Base-by-base conservation (phyloP, 1,140 invertebrate species). In the Matsumurasca onukii region DNA sequence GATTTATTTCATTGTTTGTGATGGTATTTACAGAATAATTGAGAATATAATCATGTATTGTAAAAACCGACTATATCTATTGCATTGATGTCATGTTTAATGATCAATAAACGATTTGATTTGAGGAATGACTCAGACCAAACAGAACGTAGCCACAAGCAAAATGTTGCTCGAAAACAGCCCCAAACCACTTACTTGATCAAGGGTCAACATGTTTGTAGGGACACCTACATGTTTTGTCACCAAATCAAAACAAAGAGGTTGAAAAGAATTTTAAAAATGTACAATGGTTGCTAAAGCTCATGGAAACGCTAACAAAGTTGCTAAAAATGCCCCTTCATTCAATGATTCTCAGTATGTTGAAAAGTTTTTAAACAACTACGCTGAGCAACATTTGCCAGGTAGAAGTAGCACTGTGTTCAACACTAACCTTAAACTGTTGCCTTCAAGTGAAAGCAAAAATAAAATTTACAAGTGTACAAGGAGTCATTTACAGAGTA, bases 211-310 rank as follows among this genome's bases (percentile, higher is more conserved):
- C 9, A 12, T 12, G 59, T 63, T 17, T 63, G 62, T 64, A 31
- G 25, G 39, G 20, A 30, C 39, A 64, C 62, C 20, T 64, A 31
- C 25, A 31, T 64, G 62, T 64, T 64, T 64, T 30, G 62, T 25
- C 62, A 64, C 20, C 62, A 64, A 34, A 64, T 64, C 22, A 64
- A 64, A 64, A 64, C 25, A 30, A 64, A 64, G 25, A 64, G 62
- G 20, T 34, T 64, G 27, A 64, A 64, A 34, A 15, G 62, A 20
- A 24, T 64, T 20, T 31, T 25, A 9, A 64, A 64, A 64, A 34
- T 64, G 62, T 64, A 64, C 31, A 64, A 39, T 64, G 25, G 20
- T 34, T n/a, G n/a, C n/a, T n/a, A 63, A 63, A 34, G 13, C 27
- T 63, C 17, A 24, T 63, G 61, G 61, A 20, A 65, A 65, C 31